Evolutionary conservation across 2,113 vertebrate species (phyloP).

Genomic region (Stegostoma tigrinum): DNA sequence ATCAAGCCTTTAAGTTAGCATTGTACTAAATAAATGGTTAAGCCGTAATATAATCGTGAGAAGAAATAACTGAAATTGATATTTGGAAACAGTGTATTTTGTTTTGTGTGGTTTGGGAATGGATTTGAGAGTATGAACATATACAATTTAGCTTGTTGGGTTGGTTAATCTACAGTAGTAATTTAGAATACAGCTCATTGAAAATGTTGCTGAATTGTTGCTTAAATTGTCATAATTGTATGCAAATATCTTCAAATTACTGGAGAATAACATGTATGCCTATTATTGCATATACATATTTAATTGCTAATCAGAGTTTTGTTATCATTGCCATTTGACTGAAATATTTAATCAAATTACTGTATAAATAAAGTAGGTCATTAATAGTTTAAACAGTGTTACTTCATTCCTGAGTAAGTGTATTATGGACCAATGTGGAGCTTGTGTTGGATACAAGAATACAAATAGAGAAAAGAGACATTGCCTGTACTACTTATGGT

Average conservation of each 20-base stretch:
- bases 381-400: neutral
- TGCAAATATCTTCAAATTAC: neutral
- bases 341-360: neutral
- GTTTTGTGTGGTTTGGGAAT: neutral
- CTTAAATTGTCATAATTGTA: neutral
- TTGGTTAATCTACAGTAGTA: neutral
- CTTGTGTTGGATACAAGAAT: neutral
- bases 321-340: neutral
- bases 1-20: neutral
- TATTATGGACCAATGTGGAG: neutral
- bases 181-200: neutral
- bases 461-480: neutral
- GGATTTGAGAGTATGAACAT: neutral
- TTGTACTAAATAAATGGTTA: neutral
- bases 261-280: neutral
- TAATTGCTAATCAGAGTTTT: neutral
- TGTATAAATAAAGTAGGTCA: neutral
- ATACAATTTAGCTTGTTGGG: neutral
- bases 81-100: no score
- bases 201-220: neutral
- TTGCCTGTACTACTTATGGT: neutral
- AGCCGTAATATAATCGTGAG: neutral
- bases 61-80: neutral
- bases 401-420: neutral
- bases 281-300: neutral